Evolutionary conservation across 2,888 invertebrate genomes (phyloP), one percentile per base, ranked within the genome.

Genomic region (Pristionchus fissidentatus): DNA sequence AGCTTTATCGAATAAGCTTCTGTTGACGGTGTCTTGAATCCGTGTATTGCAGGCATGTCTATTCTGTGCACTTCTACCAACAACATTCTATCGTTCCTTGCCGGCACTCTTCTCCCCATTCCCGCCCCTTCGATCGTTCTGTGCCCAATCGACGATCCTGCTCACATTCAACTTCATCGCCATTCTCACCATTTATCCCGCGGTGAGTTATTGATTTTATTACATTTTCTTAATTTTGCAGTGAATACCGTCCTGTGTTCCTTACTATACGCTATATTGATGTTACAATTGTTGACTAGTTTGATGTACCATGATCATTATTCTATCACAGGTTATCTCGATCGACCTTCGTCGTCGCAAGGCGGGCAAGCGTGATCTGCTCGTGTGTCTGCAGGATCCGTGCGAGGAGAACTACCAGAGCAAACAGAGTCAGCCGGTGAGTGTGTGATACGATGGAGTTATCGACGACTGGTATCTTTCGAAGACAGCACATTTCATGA

Each of bases 91-190:
- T 96, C 97, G 7, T 97, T 98, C 93, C 95, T 97, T 88, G 96
- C 96, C 0, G 96, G 97, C 4, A 95, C 97, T 35, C 94, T 98
- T 88, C 94, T 95, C 83, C 98, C 98, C 0, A 96, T 98, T 84
- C 98, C 98, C 0, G 94, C 98, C 98, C 0, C 94, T 99, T 83
- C 94, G 98, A 87, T 96, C 96, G 3, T 97, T 98, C 93, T 96
- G 96, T 84, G 93, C 96, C 62, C 94, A 82, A 43, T 96, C 96
- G 22, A 96, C 96, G 8, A 95, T 98, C 77, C 94, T 98, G 49
- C 95, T 97, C 80, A 94, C 96, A 15, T 97, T 98, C 93, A 97
- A 97, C 93, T 94, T 97, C 88, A 95, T 95, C 0, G 95, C 97
- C 0, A 95, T 97, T 92, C 93, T 99, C 79, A 94, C 98, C 29